A percentile compares a stretch with the other conserved stretches of the same genome.
Evolutionary conservation across 2,888 invertebrate genomes (phyloP).

Genomic region (Dryococelus australis): DNA sequence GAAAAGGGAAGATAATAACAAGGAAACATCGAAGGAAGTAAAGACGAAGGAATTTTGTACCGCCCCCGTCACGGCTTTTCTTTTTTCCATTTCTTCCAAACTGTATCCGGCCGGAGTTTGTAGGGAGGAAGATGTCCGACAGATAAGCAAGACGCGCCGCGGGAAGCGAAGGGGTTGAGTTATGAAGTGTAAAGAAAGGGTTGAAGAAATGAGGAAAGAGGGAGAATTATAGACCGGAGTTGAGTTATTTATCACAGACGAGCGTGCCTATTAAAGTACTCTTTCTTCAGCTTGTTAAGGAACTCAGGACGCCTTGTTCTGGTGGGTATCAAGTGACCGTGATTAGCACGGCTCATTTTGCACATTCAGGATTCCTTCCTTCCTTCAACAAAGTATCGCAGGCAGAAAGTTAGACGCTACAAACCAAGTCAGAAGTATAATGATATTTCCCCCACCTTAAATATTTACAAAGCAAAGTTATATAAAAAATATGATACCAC

Average conservation of each 20-base stretch:
- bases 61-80: not conserved
- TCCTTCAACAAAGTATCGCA: no score
- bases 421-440: no score
- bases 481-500: no score
- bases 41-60: not conserved
- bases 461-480: no score
- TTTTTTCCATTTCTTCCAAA: not conserved
- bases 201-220: not conserved
- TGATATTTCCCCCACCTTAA: no score
- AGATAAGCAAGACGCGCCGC: not conserved
- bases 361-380: no score
- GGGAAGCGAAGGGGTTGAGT: not conserved
- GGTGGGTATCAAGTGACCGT: not conserved
- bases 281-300: not conserved
- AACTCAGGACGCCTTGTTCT: not conserved
- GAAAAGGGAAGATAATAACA: not conserved
- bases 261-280: not conserved
- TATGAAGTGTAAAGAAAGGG: slow-evolving; percentile 16
- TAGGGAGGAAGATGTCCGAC: not conserved
- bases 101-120: not conserved
- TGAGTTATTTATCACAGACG: slow-evolving; percentile 3
- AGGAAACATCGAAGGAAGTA: not conserved
- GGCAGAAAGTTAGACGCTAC: no score
- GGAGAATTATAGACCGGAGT: not conserved
- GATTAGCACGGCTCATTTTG: not conserved